Conservation (phyloP, 2,113 vertebrate genomes). For the Seriola quinqueradiata region DNA sequence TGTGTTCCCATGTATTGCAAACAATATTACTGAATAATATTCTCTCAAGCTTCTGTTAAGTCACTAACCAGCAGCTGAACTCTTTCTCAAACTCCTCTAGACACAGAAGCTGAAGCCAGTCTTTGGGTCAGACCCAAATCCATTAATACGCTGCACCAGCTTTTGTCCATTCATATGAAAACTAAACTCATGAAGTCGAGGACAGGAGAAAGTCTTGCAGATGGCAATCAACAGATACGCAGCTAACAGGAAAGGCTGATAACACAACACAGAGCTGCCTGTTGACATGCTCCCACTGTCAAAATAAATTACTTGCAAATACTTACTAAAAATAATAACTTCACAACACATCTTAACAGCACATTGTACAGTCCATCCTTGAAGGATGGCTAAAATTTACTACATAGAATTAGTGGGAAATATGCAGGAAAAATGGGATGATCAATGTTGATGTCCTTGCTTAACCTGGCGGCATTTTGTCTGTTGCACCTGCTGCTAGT, state of each 20-base stretch:
- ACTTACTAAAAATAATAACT: too few relatives aligned
- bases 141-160: slow-evolving; percentile 37
- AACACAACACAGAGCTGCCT: not conserved
- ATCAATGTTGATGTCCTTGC: not conserved
- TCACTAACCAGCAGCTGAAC: slow-evolving; percentile 23
- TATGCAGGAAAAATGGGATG: not conserved
- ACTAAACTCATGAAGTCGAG: slow-evolving; percentile 34
- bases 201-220: slow-evolving; percentile 3
- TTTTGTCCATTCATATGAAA: slow-evolving; percentile 36
- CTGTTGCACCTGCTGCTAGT: slow-evolving; percentile 23
- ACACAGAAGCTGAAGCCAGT: slow-evolving; percentile 29
- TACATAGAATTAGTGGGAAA: not conserved
- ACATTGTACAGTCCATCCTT: not conserved
- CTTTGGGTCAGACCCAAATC: slow-evolving; percentile 32
- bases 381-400: not conserved
- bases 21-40: slow-evolving; percentile 7
- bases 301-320: not conserved
- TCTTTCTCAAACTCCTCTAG: slow-evolving; percentile 62
- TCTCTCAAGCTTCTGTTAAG: slow-evolving; percentile 20
- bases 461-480: not conserved
- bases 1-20: not conserved
- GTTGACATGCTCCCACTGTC: not conserved
- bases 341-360: not conserved
- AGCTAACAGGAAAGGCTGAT: not conserved
- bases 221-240: slow-evolving; percentile 34